Conservation (phyloP, 2,888 invertebrate species). For the Parascotia fuliginaria region DNA sequence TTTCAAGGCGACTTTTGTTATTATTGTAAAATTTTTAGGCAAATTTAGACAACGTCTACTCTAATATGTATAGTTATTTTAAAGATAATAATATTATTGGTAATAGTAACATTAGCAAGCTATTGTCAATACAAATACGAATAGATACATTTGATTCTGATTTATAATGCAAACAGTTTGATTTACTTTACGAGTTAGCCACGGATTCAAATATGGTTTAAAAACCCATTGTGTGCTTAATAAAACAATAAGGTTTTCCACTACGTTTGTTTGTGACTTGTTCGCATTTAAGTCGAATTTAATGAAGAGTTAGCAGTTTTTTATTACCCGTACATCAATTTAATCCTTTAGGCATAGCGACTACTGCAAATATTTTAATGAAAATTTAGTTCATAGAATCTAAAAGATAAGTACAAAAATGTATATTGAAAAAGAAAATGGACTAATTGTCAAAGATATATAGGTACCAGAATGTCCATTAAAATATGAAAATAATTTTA, state of each 20-base stretch:
- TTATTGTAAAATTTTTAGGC: too few relatives aligned
- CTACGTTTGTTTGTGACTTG: constrained; percentile 4
- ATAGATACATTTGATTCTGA: not conserved
- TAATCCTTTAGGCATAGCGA: constrained; percentile 18
- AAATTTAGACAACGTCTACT: too few relatives aligned
- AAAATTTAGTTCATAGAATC: too few relatives aligned
- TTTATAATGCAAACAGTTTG: not conserved
- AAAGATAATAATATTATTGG: too few relatives aligned
- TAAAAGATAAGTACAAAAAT: too few relatives aligned
- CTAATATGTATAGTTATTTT: too few relatives aligned
- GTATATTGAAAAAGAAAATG: too few relatives aligned
- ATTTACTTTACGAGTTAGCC: constrained; percentile 3
- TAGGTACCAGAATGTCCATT: too few relatives aligned
- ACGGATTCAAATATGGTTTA: constrained; percentile 10
- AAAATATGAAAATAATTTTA: too few relatives aligned
- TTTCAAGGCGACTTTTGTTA: too few relatives aligned
- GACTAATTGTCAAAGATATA: too few relatives aligned
- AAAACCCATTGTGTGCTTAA: constrained; percentile 10
- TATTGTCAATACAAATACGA: not conserved
- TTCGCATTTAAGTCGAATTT: constrained; percentile 33
- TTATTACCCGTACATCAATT: constrained; percentile 11
- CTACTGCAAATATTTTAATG: constrained; percentile 16
- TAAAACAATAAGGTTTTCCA: constrained; percentile 8
- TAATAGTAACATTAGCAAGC: too few relatives aligned
- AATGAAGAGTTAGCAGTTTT: constrained; percentile 28